Evolutionary conservation across 2,797 vertebrate genomes (phyloP).

Genomic region (Poecilia gillii): DNA sequence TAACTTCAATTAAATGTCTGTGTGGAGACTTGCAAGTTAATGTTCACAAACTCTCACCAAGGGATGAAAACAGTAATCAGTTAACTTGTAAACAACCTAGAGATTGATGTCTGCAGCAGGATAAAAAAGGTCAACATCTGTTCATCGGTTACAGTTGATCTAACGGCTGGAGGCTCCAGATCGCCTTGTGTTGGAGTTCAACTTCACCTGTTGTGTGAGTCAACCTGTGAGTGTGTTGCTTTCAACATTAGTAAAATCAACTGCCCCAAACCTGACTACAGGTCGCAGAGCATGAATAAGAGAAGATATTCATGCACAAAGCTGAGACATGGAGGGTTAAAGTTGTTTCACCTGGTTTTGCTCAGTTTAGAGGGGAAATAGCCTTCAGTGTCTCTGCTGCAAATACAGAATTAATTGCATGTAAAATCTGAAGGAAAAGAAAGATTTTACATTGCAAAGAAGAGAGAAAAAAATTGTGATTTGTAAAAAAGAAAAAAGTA

Average conservation of each 20-base stretch:
- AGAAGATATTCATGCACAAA: conserved; percentile 19
- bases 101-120: conserved; percentile 37
- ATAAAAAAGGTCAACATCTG: conserved; percentile 48
- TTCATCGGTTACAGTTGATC: conserved; percentile 41
- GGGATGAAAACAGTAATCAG: conserved; percentile 3
- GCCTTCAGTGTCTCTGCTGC: conserved; percentile 35
- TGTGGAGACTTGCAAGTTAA: too few species aligned
- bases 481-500: conserved; percentile 27
- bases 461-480: conserved; percentile 38
- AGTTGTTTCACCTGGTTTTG: conserved; percentile 6
- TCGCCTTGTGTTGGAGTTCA: conserved; percentile 22
- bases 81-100: conserved; percentile 7
- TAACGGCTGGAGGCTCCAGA: conserved; percentile 26
- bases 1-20: too few species aligned
- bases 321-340: conserved; percentile 20
- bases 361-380: conserved; percentile 23
- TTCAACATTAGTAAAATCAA: conserved; percentile 12
- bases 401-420: conserved; percentile 28
- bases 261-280: conserved; percentile 35
- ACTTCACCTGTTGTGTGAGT: conserved; percentile 12
- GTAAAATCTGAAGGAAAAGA: conserved; percentile 28
- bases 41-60: too few species aligned
- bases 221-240: conserved; percentile 31
- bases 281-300: conserved; percentile 14
- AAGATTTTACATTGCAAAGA: conserved; percentile 35